Percentiles rank a stretch among this genome's conserved stretches.
Conservation (phyloP, 92 coral and sea anemone genomes). For the Actinernus sp. region DNA sequence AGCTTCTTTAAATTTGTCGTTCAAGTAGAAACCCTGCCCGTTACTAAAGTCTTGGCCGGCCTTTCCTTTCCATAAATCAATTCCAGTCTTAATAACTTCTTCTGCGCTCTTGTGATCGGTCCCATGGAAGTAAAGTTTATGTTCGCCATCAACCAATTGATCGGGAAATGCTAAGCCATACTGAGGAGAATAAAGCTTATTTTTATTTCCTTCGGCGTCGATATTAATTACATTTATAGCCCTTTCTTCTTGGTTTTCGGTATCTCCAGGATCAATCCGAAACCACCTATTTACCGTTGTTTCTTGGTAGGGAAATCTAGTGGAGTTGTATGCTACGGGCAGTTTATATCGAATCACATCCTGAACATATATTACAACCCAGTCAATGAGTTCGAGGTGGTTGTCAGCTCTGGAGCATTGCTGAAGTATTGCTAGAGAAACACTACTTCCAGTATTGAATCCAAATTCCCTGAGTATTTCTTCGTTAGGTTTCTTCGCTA, state of each 20-base stretch:
- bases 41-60: constrained; percentile 8
- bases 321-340: not conserved
- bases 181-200: constrained; percentile 1
- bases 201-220: constrained; percentile 1
- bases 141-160: not conserved
- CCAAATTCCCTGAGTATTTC: not conserved
- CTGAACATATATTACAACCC: constrained; percentile 7
- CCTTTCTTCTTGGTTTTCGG: not conserved
- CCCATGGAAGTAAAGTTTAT: constrained; percentile 5
- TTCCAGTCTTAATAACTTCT: constrained; percentile 3
- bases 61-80: not conserved
- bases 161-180: constrained; percentile 1
- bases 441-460: not conserved
- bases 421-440: not conserved
- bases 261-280: not conserved
- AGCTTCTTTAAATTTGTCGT: constrained; percentile 2
- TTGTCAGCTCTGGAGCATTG: constrained; percentile 2
- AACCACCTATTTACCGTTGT: not conserved
- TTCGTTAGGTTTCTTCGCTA: no score
- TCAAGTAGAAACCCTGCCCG: constrained; percentile 11
- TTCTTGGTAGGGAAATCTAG: constrained; percentile 22
- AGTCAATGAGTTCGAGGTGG: constrained; percentile 4
- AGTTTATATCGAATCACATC: constrained; percentile 1
- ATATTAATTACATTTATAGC: not conserved
- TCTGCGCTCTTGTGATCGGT: constrained; percentile 5